Base-by-base conservation (phyloP, 2,113 vertebrate genomes). In the Gila orcuttii region DNA sequence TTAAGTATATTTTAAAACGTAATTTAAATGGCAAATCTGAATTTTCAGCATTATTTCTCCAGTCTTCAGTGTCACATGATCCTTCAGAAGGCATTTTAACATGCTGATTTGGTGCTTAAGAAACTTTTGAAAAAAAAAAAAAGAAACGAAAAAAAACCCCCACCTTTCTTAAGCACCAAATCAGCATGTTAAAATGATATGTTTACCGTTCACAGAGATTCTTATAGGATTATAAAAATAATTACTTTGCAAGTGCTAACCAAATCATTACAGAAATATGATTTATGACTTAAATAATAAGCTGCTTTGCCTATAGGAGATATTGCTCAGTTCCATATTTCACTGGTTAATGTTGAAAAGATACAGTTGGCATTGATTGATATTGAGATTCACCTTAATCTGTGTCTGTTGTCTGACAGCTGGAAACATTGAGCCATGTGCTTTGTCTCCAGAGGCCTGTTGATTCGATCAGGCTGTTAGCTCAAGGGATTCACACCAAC, bases 361-460 rank as follows among this genome's bases (percentile, higher is more conserved):
- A 50, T 33, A 78, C 21, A 4, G 21, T 15, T 39, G 55, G 23
- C 73, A 77, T 31, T 47, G 25, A 66, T 31, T 47, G 39, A 66
- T 81, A 62, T 6, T 66, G 79, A 31, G 17, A 81, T 81, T 47
- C 7, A 0, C 7, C 23, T 66, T 8, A 66, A 12, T 31, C 60
- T 66, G 39, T 66, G 39, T 81, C 59, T 81, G 36, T 64, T 64
- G 42, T 47, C 23, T 31, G 79, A 66, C 39, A 66, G n/a, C 23
- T 15, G 21, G 7, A 81, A 7, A 45, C 12, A 82, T n/a, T 12
- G 28, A 33, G 45, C 28, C 4, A 0, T 4, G 19, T 33, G n/a
- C 68, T 21, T 64, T 19, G 39, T 81, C 39, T 66, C n/a, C 39
- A 45, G 59, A 19, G n/a, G 2, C 36, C 23, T 47, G 28, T 66